Conservation (phyloP, 2,113 vertebrate species). For the Marmota monax region DNA sequence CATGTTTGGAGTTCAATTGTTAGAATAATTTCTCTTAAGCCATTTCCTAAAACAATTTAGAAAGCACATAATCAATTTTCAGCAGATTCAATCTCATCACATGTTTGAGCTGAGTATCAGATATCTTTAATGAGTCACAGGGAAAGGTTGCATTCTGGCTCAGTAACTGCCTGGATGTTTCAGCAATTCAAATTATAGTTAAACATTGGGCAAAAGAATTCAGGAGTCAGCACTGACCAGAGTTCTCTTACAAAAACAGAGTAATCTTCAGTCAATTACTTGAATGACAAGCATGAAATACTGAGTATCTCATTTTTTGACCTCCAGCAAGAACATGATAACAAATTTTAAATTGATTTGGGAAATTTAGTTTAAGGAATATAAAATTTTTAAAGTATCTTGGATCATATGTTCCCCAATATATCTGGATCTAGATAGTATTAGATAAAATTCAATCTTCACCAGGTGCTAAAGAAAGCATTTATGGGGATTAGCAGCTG, state of each 20-base stretch:
- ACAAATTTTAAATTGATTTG: constrained; percentile 31
- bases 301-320: background rate
- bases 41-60: constrained; percentile 36
- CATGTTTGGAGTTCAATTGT: background rate
- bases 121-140: constrained; percentile 25
- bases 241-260: constrained; percentile 16
- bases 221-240: constrained; percentile 2
- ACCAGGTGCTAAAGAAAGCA: background rate
- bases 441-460: background rate
- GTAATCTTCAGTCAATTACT: constrained; percentile 4
- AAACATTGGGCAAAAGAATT: background rate
- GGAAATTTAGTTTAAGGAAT: constrained; percentile 29
- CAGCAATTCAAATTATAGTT: constrained; percentile 37
- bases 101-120: background rate
- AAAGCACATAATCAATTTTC: background rate
- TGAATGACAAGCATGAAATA: background rate
- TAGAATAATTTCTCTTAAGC: constrained; percentile 2
- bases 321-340: background rate
- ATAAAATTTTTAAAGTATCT: background rate
- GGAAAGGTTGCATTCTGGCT: constrained; percentile 18
- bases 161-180: background rate
- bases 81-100: background rate
- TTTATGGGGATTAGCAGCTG: background rate
- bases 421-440: background rate
- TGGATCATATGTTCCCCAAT: background rate